These are phyloP conservation scores for Chascanopsetta lugubris DNA, from an alignment of 2,113 vertebrate species.

Conservation along the genomic window DNA sequence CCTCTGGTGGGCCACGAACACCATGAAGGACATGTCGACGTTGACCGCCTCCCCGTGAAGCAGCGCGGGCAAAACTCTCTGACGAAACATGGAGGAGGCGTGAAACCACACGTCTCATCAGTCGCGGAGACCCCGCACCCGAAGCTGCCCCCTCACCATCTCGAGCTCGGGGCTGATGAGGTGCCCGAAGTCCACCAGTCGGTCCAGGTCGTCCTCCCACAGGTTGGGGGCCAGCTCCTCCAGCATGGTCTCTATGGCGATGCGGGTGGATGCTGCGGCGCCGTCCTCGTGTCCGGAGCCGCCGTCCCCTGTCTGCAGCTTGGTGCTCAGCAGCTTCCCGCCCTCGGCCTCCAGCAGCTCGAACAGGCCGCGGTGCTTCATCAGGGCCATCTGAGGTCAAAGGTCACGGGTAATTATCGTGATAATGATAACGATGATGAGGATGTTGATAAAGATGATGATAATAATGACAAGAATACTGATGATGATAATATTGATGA, in stretches of 20 bases:
- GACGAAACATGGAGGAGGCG: no score
- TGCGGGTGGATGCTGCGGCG: slow-evolving; percentile 71
- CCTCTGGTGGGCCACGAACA: slow-evolving; percentile 71
- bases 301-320: slow-evolving; percentile 75
- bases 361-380: slow-evolving; percentile 84
- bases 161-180: slow-evolving; percentile 85
- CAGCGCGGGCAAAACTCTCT: slow-evolving; percentile 78
- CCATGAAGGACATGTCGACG: slow-evolving; percentile 83
- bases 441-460: no score
- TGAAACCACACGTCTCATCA: no score
- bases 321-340: slow-evolving; percentile 75
- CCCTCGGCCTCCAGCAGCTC: slow-evolving; percentile 79
- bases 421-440: no score
- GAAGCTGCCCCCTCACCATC: slow-evolving; percentile 71
- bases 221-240: slow-evolving; percentile 85
- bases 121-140: background rate
- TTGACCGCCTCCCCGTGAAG: slow-evolving; percentile 82
- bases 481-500: no score
- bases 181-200: slow-evolving; percentile 85
- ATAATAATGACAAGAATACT: no score
- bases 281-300: slow-evolving; percentile 27
- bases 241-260: slow-evolving; percentile 86
- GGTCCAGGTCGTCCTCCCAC: slow-evolving; percentile 85
- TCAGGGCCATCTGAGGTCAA: slow-evolving; percentile 82
- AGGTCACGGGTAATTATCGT: no score